Percentiles rank a stretch among this genome's conserved stretches.
Conservation (phyloP, 2,113 vertebrate genomes). For the Menura novaehollandiae region DNA sequence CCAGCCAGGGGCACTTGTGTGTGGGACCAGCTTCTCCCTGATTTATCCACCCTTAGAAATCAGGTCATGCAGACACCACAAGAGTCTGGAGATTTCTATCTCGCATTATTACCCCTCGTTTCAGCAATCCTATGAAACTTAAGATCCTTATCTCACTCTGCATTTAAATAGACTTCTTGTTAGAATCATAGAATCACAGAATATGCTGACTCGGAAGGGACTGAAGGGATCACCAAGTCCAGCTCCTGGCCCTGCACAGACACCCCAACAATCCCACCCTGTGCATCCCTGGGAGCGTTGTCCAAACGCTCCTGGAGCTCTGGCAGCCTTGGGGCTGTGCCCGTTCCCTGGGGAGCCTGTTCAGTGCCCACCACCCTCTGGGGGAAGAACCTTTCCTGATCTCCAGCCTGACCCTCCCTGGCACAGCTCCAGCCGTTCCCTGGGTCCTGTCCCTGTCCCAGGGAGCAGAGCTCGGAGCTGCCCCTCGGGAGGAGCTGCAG, state of each 20-base stretch:
- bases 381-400: neutral
- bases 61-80: neutral
- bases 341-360: neutral
- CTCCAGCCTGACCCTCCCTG: neutral
- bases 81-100: neutral
- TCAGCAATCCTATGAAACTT: neutral
- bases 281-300: neutral
- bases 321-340: neutral
- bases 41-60: neutral
- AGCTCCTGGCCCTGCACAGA: neutral
- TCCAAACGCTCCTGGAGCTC: neutral
- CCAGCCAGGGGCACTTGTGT: too few relatives aligned
- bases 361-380: neutral
- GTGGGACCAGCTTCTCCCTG: neutral
- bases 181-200: neutral
- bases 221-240: accelerated
- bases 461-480: neutral
- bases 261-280: neutral
- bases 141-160: neutral
- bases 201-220: neutral
- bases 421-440: neutral
- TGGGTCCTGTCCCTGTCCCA: neutral
- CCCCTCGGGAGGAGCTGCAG: neutral
- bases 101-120: neutral
- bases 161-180: neutral